A percentile compares a stretch with the other conserved stretches of the same genome.
phyloP scores from a whole-genome alignment of 2,113 vertebrate species.

The Urocolius indicus region DNA sequence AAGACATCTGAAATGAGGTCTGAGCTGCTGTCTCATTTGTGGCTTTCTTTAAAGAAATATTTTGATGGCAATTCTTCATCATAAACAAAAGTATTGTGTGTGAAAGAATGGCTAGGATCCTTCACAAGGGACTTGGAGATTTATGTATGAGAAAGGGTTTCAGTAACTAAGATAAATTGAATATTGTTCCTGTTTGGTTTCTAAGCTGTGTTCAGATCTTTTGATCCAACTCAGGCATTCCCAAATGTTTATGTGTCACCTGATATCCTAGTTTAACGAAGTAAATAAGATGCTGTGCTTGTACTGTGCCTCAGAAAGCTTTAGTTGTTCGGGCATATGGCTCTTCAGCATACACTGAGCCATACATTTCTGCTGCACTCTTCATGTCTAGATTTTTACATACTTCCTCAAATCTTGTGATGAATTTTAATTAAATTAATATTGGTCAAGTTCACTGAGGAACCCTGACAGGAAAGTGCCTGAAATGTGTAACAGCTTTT shows the following conservation, averaged over 20 bases:
- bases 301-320: not conserved
- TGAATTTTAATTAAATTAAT: not conserved
- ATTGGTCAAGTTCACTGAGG: not conserved
- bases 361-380: not conserved
- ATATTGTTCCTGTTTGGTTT: slow-evolving; percentile 23
- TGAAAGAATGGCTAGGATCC: not conserved
- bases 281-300: not conserved
- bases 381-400: not conserved
- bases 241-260: not conserved
- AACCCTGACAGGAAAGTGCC: not conserved
- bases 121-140: not conserved
- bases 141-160: not conserved
- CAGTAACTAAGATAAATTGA: slow-evolving; percentile 5
- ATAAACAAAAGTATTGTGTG: not conserved
- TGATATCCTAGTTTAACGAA: not conserved
- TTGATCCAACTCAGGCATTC: not conserved
- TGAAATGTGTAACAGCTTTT: not conserved
- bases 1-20: not conserved
- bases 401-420: not conserved
- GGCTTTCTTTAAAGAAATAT: not conserved
- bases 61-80: slow-evolving; percentile 6
- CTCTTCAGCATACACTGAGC: not conserved
- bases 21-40: slow-evolving; percentile 3
- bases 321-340: not conserved
- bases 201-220: not conserved